Percentiles rank a stretch among this genome's conserved stretches.
phyloP scores from a whole-genome alignment of 2,797 vertebrate species.

The Xenentodon cancila region DNA sequence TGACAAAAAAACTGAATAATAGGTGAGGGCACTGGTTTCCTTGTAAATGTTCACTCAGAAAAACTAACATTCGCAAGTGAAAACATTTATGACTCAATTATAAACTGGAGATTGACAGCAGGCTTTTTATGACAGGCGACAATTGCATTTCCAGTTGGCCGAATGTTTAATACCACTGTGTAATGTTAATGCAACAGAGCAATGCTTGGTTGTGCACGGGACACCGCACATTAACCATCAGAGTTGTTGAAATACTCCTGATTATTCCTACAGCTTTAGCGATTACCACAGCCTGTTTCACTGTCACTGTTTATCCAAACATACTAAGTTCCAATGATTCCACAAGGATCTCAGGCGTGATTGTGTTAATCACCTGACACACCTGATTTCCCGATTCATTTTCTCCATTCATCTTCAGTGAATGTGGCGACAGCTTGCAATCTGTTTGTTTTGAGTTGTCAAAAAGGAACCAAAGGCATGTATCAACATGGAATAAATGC shows the following conservation, averaged over 20 bases:
- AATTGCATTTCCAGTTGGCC: conserved; percentile 15
- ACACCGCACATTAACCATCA: not conserved
- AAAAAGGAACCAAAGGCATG: conserved; percentile 75
- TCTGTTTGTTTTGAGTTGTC: conserved; percentile 80
- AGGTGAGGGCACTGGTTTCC: no score
- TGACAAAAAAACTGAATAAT: no score
- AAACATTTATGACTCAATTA: no score
- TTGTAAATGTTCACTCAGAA: no score
- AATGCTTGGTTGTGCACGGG: conserved; percentile 7
- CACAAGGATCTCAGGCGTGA: conserved; percentile 59
- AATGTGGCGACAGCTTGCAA: conserved; percentile 73
- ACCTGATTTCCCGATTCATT: conserved; percentile 76
- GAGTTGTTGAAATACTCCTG: not conserved
- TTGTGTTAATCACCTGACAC: conserved; percentile 74
- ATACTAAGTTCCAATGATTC: conserved; percentile 54
- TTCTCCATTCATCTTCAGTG: conserved; percentile 67
- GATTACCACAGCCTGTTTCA: conserved; percentile 26
- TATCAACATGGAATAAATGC: conserved; percentile 78
- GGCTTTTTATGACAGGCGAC: not conserved
- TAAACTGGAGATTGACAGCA: not conserved
- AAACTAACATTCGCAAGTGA: no score
- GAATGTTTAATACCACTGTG: conserved; percentile 2
- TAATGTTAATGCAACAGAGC: conserved; percentile 8
- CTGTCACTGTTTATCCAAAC: conserved; percentile 44
- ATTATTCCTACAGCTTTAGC: conserved; percentile 9